A percentile compares a stretch with the other conserved stretches of the same genome.
phyloP scores from a whole-genome alignment of 2,113 vertebrate species.

The Tragelaphus buxtoni region DNA sequence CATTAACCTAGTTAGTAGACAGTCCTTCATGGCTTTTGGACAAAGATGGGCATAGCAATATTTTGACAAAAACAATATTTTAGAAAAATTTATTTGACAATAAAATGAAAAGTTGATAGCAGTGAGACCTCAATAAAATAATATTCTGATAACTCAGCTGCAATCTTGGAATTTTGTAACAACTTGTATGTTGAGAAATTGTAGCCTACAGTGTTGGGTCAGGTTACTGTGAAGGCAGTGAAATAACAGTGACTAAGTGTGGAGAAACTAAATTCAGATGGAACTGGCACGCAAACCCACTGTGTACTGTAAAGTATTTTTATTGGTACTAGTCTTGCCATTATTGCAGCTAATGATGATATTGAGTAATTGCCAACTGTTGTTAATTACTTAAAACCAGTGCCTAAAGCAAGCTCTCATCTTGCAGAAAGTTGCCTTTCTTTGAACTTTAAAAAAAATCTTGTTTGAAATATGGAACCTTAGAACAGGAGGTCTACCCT shows the following conservation, averaged over 20 bases:
- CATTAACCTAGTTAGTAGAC: not conserved
- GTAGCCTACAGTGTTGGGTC: not conserved
- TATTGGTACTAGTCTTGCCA: not conserved
- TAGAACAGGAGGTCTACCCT: not conserved
- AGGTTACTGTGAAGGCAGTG: not conserved
- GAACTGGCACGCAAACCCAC: not conserved
- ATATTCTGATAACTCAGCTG: not conserved
- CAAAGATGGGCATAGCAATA: not conserved
- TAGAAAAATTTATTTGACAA: not conserved
- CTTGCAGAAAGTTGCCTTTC: slow-evolving; percentile 13
- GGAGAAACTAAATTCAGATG: not conserved
- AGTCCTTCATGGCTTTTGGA: not conserved
- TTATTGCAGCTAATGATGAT: slow-evolving; percentile 14
- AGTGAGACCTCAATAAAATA: not conserved
- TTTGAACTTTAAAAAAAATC: not conserved
- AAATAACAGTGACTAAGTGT: not conserved
- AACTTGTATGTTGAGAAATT: not conserved
- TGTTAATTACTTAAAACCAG: slow-evolving; percentile 9
- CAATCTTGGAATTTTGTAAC: not conserved
- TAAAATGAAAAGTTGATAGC: not conserved
- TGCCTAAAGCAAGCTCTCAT: not conserved
- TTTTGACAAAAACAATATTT: not conserved
- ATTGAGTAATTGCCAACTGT: not conserved
- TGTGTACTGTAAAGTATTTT: not conserved
- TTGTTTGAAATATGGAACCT: not conserved